Evolutionary conservation across 2,113 vertebrate species (phyloP), one percentile per base, ranked within the genome.

Genomic region (Candoia aspera): DNA sequence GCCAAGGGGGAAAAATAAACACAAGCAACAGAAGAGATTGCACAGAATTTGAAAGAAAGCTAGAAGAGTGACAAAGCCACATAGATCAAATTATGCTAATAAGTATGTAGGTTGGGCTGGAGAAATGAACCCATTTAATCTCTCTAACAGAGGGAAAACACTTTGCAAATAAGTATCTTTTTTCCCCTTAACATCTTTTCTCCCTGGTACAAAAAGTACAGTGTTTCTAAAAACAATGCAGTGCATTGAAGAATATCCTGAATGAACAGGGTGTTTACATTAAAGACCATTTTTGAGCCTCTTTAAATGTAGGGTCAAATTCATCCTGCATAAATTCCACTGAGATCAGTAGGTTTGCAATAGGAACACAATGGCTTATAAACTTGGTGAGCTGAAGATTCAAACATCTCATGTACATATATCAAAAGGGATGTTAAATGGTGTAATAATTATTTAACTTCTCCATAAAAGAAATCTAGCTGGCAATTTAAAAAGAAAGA

Each of bases 241-340:
- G 89, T 13, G 23, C 8, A 55, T 11, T 91, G 88, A 91, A 88
- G 79, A 94, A 90, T 13, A 62, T 93, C 3, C 0, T 88, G 23
- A 73, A 88, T 46, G 64, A 86, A 93, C 92, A n/a, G 89, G 37
- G 17, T 86, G 17, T 88, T 92, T 92, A 24, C 42, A 90, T 33
- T 89, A 59, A 11, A 92, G 53, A 42, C 73, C 90, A 79, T 49
- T 23, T 11, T 42, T 55, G 53, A 42, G 42, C 33, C 33, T 92
- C 60, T 94, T 94, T 95, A 95, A 96, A 95, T 37, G 17, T 62
- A 92, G 0, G 59, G 89, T 54, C 55, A 90, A 94, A 92, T 83
- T 37, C 26, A 90, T 91, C 57, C 33, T 87, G 62, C 64, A 83
- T 68, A 94, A 93, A 60, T 5, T 85, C 24, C 53, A 58, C 53